Base-by-base conservation (phyloP, 2,888 invertebrate genomes). In the Eledone cirrhosa region DNA sequence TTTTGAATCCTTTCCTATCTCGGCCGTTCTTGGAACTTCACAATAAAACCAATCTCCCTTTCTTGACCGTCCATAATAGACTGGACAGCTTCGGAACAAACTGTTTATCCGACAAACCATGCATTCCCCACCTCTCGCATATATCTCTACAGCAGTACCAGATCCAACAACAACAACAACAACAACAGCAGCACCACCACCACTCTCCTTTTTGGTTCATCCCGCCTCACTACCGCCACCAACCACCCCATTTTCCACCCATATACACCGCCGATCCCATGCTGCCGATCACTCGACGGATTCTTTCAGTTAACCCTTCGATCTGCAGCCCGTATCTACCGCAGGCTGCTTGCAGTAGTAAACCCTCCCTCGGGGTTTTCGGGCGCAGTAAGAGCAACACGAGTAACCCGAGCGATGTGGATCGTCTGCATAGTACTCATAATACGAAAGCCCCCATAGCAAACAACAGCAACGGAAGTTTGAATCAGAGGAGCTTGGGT, bases 41-140 rank as follows among this genome's bases (percentile, higher is more conserved):
- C n/a, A 14, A 41, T 31, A 72, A 72, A 24, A 41, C 41, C 33
- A 41, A 41, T 11, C 16, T 22, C 11, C 72, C 72, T n/a, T 72
- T 72, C 22, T 16, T 72, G 22, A 22, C 72, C n/a, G 8, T 72
- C n/a, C 33, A 72, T n/a, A 72, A 72, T 11, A 41, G 41, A 72
- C n/a, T 72, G 72, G 72, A 72, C 41, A 29, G 72, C 13, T 72
- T 72, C n/a, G 72, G 33, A 1, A n/a, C 41, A 8, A 72, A 41
- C 11, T 72, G 31, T 22, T 31, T 41, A 19, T n/a, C 72, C 2
- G 72, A 41, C n/a, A 72, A 72, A 33, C 8, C 72, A 0, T 41
- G 24, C 31, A 31, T 72, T n/a, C 72, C 72, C 1, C 72, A 72
- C n/a, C 5, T 72, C 33, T 8, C 72, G 5, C 72, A 22, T 19